phyloP scores from a whole-genome alignment of 2,797 vertebrate species.

The Thunnus albacares region DNA sequence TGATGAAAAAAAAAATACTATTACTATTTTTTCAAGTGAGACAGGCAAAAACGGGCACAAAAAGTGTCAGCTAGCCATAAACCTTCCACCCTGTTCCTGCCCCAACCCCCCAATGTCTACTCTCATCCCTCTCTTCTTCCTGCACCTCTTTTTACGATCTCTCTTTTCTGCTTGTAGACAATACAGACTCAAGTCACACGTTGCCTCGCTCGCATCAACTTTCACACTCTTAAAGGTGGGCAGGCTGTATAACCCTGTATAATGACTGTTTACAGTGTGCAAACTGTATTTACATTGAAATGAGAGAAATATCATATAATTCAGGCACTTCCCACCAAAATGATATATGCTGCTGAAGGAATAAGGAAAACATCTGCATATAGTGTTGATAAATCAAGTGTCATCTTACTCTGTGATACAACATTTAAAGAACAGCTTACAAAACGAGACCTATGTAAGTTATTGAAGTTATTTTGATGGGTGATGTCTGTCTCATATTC shows the following conservation, averaged over 20 bases:
- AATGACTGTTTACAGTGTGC: not conserved
- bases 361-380: too few species aligned
- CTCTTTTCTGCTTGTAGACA: constrained; percentile 76
- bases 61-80: constrained; percentile 74
- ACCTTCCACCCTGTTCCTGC: constrained; percentile 69
- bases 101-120: constrained; percentile 73
- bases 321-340: not conserved
- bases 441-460: not conserved
- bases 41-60: constrained; percentile 57
- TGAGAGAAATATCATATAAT: not conserved
- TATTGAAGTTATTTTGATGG: constrained; percentile 39
- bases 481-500: constrained; percentile 49
- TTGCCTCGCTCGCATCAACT: constrained; percentile 64
- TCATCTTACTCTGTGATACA: too few species aligned
- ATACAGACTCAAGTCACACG: constrained; percentile 70
- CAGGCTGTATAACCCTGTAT: not conserved
- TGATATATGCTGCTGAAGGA: not conserved
- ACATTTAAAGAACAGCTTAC: too few species aligned
- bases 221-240: constrained; percentile 51
- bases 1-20: not conserved
- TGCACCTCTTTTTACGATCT: constrained; percentile 81
- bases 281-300: constrained; percentile 4
- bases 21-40: constrained; percentile 57
- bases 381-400: not conserved
- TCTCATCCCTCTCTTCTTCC: constrained; percentile 76